Evolutionary conservation across 2,113 vertebrate genomes (phyloP), one percentile per base, ranked within the genome.

Genomic region (Oophaga pumilio): DNA sequence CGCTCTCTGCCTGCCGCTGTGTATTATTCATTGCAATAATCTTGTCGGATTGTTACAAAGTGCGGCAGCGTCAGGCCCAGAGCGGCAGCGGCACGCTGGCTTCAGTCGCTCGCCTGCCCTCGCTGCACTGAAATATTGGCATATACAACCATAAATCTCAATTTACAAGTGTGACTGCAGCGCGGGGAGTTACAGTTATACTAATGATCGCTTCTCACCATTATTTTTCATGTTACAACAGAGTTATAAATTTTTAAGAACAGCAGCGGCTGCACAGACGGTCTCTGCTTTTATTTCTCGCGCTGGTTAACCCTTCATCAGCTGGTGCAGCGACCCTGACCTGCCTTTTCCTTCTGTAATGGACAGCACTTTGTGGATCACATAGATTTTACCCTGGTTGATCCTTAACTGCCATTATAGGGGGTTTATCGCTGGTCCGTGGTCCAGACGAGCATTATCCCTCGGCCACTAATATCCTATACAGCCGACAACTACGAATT

Each of bases 201-300:
- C 94, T 95, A 95, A 95, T 96, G 96, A 96, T 94, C 93, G 93
- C 93, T 94, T 93, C 94, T 94, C 93, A 91, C 93, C 92, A 91
- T 91, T 95, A 95, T 95, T 95, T 96, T 96, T 96, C 95, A 94
- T 95, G 93, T 94, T 95, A 94, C 93, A 93, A 92, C 94, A 91
- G 92, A 95, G 95, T 94, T 94, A 96, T 96, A 96, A 95, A 96
- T 96, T 96, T 95, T 95, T 95, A 94, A 96, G 94, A 95, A 93
- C 93, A 93, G 93, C 91, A 90, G 91, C 91, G 92, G 43, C 26
- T 13, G 52, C 4, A 92, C 64, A 28, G 91, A 90, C 88, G 43
- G 2, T 1, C 0, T 90, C 89, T 73, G 88, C 88, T 85, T 3
- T 0, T 82, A 43, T 74, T 73, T 26, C 24, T 73, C 14, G 12